Evolutionary conservation across 2,888 invertebrate genomes (phyloP), one percentile per base, ranked within the genome.

Genomic region (Smittia aterrima): DNA sequence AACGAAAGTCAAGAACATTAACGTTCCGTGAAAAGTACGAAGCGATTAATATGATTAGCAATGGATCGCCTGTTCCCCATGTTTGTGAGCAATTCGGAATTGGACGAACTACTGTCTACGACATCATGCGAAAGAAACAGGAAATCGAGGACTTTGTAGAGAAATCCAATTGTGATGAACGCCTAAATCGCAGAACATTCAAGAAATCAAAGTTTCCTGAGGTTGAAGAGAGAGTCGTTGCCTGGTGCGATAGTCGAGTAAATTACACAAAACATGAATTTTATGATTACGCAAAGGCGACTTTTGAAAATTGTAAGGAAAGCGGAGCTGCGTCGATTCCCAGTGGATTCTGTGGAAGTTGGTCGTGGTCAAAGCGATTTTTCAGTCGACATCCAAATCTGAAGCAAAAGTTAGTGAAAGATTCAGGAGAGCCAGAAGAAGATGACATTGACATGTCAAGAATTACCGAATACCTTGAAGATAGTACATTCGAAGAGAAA

Each of bases 191-290:
- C 13, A 1, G 32, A 22, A 70, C 70, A 16, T 54, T 70, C 27
- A 70, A 70, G 18, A 53, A 53, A 18, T 53, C 70, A 70, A 70
- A 70, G 22, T 70, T 27, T 70, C 70, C 70, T 3, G 54, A 32
- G 2, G 25, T 70, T 16, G 70, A 70, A 16, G 24, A 70, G 11
- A 18, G 3, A 1, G 18, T 70, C 25, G 4, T 54, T 1, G 13
- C 25, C 24, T 70, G 54, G 53, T 53, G 53, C 16, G 18, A 70
- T 1, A 22, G 16, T n/a, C 25, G n/a, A 20, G 9, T 25, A 7
- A 7, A 9, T 7, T 70, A 25, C 13, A 54, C 54, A 16, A 54
- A 70, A 13, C 27, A 70, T 1, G 16, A 27, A 11, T 70, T 70
- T 7, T 53, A 41, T 11, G 70, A 70, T 0, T 9, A 70, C 7